Base-by-base conservation (phyloP, 2,888 invertebrate genomes). In the Muscina levida region DNA sequence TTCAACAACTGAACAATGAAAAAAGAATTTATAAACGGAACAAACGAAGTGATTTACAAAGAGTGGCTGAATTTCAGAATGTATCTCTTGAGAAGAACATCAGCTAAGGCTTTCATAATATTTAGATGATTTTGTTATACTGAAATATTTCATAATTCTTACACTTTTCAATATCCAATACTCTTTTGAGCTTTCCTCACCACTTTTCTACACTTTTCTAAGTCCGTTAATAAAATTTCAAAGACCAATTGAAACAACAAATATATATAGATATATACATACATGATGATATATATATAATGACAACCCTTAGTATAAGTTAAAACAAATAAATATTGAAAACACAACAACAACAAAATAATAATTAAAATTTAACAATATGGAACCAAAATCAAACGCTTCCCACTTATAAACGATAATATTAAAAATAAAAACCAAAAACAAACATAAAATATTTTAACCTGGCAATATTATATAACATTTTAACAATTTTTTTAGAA, bases 341-440 rank as follows among this genome's bases (percentile, higher is more conserved):
- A 39, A 66, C 39, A 67, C n/a, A n/a, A n/a, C n/a, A 39, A 70
- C 56, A 74, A 74, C 67, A 77, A 82, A 78, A 70, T 56, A 71
- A 74, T 70, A 62, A 76, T 65, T 76, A 68, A 68, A 82, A n/a
- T n/a, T n/a, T n/a, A n/a, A 88, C 86, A 84, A 87, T 87, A 87
- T 86, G 87, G 87, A 88, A 88, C 88, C 87, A 88, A 88, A 88
- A 88, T 88, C 88, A 87, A 88, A 88, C 88, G 88, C 88, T 88
- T 88, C 88, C 88, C 88, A 88, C 88, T 87, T 86, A 87, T 85
- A 87, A 83, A 85, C 85, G 85, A 87, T 87, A 88, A 87, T 88
- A 87, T 76, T 51, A 74, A 67, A 73, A 51, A 67, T 39, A 70
- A 39, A 15, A 72, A 71, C 44, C 46, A 72, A 80, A 56, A 62